phyloP scores from a whole-genome alignment of 2,113 vertebrate genomes.

The Myiopsitta monachus region DNA sequence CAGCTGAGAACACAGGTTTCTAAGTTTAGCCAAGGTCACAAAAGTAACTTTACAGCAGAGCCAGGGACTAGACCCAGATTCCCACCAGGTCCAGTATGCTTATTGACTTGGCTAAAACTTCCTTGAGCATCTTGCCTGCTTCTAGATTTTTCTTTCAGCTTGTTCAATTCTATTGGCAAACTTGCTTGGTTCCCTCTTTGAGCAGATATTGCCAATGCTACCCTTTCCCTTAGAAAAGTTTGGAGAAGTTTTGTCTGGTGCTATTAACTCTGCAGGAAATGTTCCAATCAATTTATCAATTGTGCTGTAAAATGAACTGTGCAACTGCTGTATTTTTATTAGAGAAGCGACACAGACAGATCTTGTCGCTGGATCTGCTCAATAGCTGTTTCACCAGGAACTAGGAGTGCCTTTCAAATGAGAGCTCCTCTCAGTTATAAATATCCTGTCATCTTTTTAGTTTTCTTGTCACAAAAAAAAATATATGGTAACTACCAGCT shows the following conservation, averaged over 20 bases:
- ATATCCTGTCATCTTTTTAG: conserved; percentile 18
- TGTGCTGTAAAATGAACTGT: conserved; percentile 18
- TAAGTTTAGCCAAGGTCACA: not conserved
- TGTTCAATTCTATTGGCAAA: not conserved
- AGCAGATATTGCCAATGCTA: not conserved
- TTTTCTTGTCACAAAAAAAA: conserved; percentile 30
- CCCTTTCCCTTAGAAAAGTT: not conserved
- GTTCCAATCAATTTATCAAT: not conserved
- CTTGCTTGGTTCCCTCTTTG: not conserved
- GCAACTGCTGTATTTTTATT: conserved; percentile 45
- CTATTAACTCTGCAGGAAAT: conserved; percentile 8
- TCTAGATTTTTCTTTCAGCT: not conserved
- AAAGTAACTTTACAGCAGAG: not conserved
- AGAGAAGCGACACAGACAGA: conserved; percentile 30
- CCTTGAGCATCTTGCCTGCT: not conserved
- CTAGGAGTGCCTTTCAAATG: not conserved
- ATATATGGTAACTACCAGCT: not conserved
- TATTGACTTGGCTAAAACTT: not conserved
- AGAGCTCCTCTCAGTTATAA: not conserved
- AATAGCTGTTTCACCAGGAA: not conserved
- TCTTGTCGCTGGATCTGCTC: not conserved
- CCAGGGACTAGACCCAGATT: not conserved
- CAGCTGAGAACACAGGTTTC: not conserved
- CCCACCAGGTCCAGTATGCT: not conserved
- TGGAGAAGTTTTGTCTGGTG: not conserved